These are phyloP conservation scores for Albula goreensis DNA, from an alignment of 2,113 vertebrate species.

Conservation along the genomic window DNA sequence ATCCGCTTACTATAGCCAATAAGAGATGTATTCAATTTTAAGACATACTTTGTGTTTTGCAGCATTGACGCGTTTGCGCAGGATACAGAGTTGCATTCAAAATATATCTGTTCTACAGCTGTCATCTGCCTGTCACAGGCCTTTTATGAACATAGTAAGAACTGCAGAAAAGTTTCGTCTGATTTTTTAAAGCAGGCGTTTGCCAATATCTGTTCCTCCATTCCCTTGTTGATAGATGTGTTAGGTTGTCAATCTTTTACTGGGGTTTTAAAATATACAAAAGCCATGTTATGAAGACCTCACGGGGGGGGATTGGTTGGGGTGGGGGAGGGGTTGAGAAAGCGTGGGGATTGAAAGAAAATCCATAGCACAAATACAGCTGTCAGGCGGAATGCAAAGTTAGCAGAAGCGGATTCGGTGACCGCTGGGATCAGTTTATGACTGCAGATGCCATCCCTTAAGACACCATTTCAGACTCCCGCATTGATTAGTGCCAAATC, in stretches of 20 bases:
- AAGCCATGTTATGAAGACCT: slow-evolving; percentile 43
- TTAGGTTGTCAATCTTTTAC: slow-evolving; percentile 69
- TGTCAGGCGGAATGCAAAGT: slow-evolving; percentile 68
- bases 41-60: slow-evolving; percentile 35
- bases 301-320: slow-evolving; percentile 32
- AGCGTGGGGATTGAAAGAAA: slow-evolving; percentile 69
- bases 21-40: slow-evolving; percentile 22
- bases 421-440: slow-evolving; percentile 41
- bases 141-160: slow-evolving; percentile 60
- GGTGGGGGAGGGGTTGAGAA: slow-evolving; percentile 47
- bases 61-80: slow-evolving; percentile 45
- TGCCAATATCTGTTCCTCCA: slow-evolving; percentile 59
- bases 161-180: slow-evolving; percentile 64
- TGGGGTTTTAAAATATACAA: slow-evolving; percentile 67
- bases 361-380: slow-evolving; percentile 81
- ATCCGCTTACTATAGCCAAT: not conserved
- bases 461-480: not conserved
- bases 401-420: slow-evolving; percentile 59
- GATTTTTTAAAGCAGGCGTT: slow-evolving; percentile 49
- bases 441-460: slow-evolving; percentile 46
- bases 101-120: slow-evolving; percentile 44
- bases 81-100: slow-evolving; percentile 31
- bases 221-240: slow-evolving; percentile 66
- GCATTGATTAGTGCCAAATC: slow-evolving; percentile 24
- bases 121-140: slow-evolving; percentile 56